Conservation (phyloP, 1,140 invertebrate genomes). For the Lamellibrachia luymesi region DNA sequence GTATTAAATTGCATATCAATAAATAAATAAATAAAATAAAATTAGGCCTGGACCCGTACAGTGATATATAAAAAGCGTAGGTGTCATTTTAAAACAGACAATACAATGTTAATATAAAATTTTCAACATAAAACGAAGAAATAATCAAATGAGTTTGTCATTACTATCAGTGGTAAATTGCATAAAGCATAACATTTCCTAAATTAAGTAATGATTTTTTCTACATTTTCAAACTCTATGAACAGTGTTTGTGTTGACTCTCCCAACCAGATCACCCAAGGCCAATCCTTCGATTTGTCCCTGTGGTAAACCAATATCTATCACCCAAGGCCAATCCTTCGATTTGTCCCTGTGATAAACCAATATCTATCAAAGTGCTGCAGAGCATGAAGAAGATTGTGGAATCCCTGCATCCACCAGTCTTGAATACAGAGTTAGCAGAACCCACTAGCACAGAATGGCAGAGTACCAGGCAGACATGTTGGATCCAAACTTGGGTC, state of each 20-base stretch:
- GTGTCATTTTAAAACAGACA: no score
- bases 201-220: not conserved
- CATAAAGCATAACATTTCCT: no score
- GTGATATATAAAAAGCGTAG: no score
- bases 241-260: not conserved
- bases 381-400: not conserved
- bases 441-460: not conserved
- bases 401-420: not conserved
- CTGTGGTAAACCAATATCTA: no score
- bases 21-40: no score
- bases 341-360: not conserved
- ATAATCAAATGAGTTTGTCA: no score
- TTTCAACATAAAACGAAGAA: no score
- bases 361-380: not conserved
- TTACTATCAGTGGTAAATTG: no score
- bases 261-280: not conserved
- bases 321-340: not conserved
- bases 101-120: no score
- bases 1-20: no score
- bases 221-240: not conserved
- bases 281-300: no score
- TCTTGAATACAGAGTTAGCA: not conserved
- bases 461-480: not conserved
- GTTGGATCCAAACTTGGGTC: not conserved
- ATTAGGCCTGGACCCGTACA: no score